Base-by-base conservation (phyloP, 1,140 invertebrate species). In the Fopius arisanus region DNA sequence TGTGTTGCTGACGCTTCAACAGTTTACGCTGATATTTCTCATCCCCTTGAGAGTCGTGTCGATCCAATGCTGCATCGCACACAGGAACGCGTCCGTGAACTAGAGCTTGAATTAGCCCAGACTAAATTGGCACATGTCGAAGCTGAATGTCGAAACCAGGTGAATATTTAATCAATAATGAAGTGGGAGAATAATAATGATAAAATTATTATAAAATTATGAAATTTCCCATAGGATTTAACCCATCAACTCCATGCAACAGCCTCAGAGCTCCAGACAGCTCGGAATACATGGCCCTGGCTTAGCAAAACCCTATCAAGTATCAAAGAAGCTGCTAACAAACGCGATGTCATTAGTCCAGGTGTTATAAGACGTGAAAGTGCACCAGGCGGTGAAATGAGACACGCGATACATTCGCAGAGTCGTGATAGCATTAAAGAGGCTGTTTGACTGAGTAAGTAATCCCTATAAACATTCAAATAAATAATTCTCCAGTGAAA, bases 41-140 rank as follows among this genome's bases (percentile, higher is more conserved):
- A 83, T 62, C 81, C 78, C 19, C 71, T 81, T 41, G 83, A 79
- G 77, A 86, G 79, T 72, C 78, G 84, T 29, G 73, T 84, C 33
- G 85, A 86, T 76, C 86, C 86, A 4, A 82, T 86, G 70, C 75
- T 88, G 12, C 82, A 81, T 23, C 81, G 89, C 43, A 88, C 90
- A 4, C 87, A 91, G 71, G 92, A 94, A 78, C 90, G 94, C 76
- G 92, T 98, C 68, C 90, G 95, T 10, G 96, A 98, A 85, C 88
- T 99, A 23, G 98, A 99, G 84, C 88, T 99, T 63, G 97, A 99
- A 83, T 87, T 99, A 70, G 98, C 97, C 3, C 95, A 97, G 84
- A 97, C 97, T 0, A 99, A 99, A 84, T 89, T 99, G 75, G 97
- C 96, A 0, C 93, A 98, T 69, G 98, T 99, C 2, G 97, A 99